phyloP scores from a whole-genome alignment of 2,797 vertebrate genomes.

The Dendrocincla tyrannina region DNA sequence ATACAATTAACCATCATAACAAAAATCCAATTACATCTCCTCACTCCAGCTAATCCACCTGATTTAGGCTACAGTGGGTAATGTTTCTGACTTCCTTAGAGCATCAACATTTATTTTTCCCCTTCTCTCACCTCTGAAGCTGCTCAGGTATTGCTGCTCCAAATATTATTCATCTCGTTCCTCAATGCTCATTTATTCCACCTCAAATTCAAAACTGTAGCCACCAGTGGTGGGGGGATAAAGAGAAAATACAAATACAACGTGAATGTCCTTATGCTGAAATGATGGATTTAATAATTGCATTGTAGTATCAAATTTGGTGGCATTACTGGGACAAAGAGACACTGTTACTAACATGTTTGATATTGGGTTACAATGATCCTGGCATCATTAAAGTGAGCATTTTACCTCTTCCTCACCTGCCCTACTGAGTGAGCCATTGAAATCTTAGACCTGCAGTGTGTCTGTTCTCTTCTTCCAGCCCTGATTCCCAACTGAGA shows the following conservation, averaged over 20 bases:
- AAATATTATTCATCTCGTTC: not conserved
- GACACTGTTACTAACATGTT: fast-evolving
- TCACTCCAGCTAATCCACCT: not conserved
- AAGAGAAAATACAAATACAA: not conserved
- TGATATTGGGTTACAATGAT: not conserved
- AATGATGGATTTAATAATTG: not conserved
- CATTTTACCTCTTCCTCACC: not conserved
- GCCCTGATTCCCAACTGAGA: not conserved
- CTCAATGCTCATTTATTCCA: not conserved
- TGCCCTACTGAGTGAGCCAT: not conserved
- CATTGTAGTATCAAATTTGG: not conserved
- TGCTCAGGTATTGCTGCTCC: not conserved
- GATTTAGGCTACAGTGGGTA: not conserved
- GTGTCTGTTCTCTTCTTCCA: not conserved
- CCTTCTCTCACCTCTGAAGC: not conserved
- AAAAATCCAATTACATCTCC: not conserved
- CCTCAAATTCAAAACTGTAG: not conserved
- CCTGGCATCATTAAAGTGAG: not conserved
- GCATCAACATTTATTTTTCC: not conserved
- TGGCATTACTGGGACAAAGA: not conserved
- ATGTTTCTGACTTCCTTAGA: not conserved
- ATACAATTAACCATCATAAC: not conserved
- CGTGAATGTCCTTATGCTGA: not conserved
- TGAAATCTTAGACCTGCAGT: not conserved
- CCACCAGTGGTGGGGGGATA: not conserved